phyloP scores from a whole-genome alignment of 1,140 invertebrate species.

The Aphaenogaster floridana region DNA sequence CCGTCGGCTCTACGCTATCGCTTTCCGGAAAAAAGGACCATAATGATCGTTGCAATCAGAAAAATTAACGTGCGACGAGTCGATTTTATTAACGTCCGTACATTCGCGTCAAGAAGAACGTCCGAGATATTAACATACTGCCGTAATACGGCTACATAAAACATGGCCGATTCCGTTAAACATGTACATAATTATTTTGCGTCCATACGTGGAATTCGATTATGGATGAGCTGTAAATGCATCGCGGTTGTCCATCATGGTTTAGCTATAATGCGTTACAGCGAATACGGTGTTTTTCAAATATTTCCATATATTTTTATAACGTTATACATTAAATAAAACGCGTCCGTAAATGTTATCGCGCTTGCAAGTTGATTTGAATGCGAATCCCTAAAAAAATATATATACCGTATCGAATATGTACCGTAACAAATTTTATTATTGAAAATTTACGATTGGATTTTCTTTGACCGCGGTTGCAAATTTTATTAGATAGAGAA shows the following conservation, averaged over 20 bases:
- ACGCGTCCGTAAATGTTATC: constrained; percentile 1
- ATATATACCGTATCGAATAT: constrained; percentile 8
- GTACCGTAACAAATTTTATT: constrained; percentile 11
- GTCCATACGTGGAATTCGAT: constrained; percentile 14
- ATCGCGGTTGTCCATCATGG: constrained; percentile 19
- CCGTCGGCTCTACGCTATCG: not conserved
- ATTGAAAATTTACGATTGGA: constrained; percentile 29
- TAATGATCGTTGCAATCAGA: constrained; percentile 10
- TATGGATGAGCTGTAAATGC: constrained; percentile 44
- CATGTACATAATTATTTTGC: constrained; percentile 41
- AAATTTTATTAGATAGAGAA: not conserved
- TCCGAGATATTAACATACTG: not conserved
- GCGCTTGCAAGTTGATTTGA: constrained; percentile 18
- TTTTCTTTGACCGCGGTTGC: constrained; percentile 4
- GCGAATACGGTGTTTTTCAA: not conserved
- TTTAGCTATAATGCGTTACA: constrained; percentile 15
- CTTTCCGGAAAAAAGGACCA: constrained; percentile 28
- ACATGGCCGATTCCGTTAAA: constrained; percentile 19
- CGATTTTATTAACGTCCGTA: constrained; percentile 5
- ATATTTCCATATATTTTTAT: constrained; percentile 34
- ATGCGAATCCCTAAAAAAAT: constrained; percentile 20
- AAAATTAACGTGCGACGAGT: constrained; percentile 13
- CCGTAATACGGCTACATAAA: constrained; percentile 24
- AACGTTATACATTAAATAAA: constrained; percentile 20
- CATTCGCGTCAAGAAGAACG: not conserved